These are phyloP conservation scores for Ophiodon elongatus DNA, from an alignment of 2,113 vertebrate genomes.

Conservation along the genomic window DNA sequence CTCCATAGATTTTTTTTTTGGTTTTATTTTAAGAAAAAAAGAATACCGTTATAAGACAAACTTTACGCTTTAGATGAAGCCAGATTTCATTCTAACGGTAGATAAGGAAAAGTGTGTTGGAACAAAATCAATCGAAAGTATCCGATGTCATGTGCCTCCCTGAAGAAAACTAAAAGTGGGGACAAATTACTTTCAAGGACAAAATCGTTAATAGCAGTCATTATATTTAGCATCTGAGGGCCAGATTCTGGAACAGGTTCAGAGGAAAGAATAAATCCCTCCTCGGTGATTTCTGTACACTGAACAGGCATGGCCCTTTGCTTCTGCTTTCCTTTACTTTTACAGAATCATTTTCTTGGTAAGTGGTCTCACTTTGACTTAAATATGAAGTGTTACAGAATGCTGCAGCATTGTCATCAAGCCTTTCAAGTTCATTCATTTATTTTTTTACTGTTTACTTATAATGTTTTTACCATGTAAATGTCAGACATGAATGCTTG, in stretches of 20 bases:
- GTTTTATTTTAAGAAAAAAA: background rate
- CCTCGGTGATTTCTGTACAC: constrained; percentile 24
- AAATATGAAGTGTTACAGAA: constrained; percentile 26
- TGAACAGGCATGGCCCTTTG: constrained; percentile 37
- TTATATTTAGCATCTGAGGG: background rate
- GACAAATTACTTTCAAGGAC: constrained; percentile 19
- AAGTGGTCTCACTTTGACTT: constrained; percentile 11
- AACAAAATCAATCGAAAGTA: background rate
- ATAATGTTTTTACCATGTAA: background rate
- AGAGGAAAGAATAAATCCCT: constrained; percentile 11
- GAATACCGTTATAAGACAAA: background rate
- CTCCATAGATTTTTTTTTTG: background rate
- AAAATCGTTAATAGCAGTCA: constrained; percentile 14
- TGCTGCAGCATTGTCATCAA: background rate
- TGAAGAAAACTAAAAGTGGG: background rate
- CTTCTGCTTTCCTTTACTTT: constrained; percentile 1
- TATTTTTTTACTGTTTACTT: background rate
- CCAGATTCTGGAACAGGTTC: constrained; percentile 30
- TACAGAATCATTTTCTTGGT: constrained; percentile 37
- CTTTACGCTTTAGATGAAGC: background rate
- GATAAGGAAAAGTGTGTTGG: background rate
- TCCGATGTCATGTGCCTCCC: background rate
- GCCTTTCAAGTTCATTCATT: background rate
- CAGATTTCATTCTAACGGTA: background rate
- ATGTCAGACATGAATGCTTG: background rate